phyloP scores from a whole-genome alignment of 1,140 invertebrate genomes.

The Ceratina calcarata region DNA sequence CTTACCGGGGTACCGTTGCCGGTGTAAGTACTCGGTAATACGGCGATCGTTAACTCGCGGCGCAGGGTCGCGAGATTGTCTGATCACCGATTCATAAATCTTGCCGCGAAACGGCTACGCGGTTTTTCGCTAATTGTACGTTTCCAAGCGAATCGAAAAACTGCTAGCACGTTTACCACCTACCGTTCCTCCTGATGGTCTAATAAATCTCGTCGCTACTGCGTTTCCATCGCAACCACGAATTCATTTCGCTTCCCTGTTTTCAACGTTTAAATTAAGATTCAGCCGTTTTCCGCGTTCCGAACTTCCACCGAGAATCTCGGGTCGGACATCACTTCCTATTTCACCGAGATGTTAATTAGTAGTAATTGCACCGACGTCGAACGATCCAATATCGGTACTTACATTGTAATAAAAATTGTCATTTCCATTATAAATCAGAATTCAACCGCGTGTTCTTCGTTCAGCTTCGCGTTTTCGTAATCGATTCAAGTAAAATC shows the following conservation, averaged over 20 bases:
- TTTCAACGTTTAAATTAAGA: constrained; percentile 1
- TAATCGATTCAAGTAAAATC: too few species aligned
- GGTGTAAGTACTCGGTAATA: not conserved
- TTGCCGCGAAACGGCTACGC: constrained; percentile 8
- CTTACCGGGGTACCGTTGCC: constrained; percentile 10
- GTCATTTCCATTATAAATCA: too few species aligned
- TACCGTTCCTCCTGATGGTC: constrained; percentile 22
- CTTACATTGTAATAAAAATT: too few species aligned
- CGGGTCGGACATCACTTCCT: too few species aligned
- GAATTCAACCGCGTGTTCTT: too few species aligned
- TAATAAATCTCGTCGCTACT: constrained; percentile 26
- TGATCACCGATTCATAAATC: constrained; percentile 41
- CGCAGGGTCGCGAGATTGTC: constrained; percentile 5
- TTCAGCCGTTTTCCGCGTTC: not conserved
- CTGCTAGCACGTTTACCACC: constrained; percentile 24
- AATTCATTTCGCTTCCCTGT: constrained; percentile 9
- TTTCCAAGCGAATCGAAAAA: constrained; percentile 22
- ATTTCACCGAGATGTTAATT: too few species aligned
- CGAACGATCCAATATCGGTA: too few species aligned
- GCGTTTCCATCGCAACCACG: constrained; percentile 11
- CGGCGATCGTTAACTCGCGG: constrained; percentile 9
- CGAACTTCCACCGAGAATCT: too few species aligned
- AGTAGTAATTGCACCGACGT: too few species aligned
- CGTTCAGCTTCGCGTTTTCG: too few species aligned
- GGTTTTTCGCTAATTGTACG: constrained; percentile 39